phyloP scores from a whole-genome alignment of 1,140 invertebrate species.

The Aphelinus atriplicis region DNA sequence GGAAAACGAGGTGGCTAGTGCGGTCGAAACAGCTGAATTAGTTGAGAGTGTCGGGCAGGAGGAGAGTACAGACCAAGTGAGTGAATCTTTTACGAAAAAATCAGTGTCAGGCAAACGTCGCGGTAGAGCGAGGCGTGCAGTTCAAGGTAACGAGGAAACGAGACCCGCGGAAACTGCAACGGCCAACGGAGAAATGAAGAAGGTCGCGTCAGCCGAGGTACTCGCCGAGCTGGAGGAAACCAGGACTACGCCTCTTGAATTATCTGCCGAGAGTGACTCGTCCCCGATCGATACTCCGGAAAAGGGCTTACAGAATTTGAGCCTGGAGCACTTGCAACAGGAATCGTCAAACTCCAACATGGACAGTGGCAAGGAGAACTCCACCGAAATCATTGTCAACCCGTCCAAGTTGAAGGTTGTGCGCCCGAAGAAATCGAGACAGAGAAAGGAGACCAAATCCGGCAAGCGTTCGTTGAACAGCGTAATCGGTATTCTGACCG shows the following conservation, averaged over 20 bases:
- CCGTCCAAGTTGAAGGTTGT: constrained; percentile 55
- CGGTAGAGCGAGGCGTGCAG: constrained; percentile 1
- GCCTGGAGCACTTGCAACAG: constrained; percentile 55
- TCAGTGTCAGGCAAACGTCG: constrained; percentile 6
- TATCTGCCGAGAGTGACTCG: too few relatives aligned
- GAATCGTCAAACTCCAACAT: constrained; percentile 62
- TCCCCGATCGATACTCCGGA: neutral
- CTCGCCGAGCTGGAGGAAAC: too few relatives aligned
- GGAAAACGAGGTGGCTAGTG: neutral
- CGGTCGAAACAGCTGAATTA: neutral
- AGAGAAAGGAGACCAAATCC: constrained; percentile 38
- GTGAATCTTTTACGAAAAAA: neutral
- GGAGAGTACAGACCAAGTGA: neutral
- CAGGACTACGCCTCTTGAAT: neutral
- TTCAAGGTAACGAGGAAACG: neutral
- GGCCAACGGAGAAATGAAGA: neutral
- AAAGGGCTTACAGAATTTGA: constrained; percentile 46
- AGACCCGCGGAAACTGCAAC: neutral
- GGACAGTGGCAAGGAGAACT: constrained; percentile 64
- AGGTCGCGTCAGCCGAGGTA: neutral
- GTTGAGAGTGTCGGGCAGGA: neutral
- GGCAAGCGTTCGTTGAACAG: constrained; percentile 57
- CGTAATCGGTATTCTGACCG: constrained; percentile 63
- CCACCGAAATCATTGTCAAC: constrained; percentile 54
- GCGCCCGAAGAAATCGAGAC: constrained; percentile 58